A percentile compares a stretch with the other conserved stretches of the same genome.
These are phyloP conservation scores for Helicolenus hilgendorfi DNA, from an alignment of 2,797 vertebrate species.

Conservation along the genomic window DNA sequence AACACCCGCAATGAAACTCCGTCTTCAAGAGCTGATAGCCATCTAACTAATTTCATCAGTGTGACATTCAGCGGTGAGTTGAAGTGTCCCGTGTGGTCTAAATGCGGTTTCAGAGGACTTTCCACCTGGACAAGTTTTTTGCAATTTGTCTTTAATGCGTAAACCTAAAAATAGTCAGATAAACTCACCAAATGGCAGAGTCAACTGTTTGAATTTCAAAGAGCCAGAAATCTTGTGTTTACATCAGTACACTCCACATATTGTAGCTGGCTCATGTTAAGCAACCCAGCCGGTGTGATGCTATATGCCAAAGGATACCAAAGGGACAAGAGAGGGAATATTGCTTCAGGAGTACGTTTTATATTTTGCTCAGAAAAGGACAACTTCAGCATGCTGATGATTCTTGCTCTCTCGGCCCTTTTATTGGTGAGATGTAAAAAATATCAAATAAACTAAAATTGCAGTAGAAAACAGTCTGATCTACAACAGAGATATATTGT, in stretches of 20 bases:
- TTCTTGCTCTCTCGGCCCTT: no score
- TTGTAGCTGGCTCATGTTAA: no score
- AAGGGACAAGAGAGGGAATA: background rate
- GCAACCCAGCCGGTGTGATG: background rate
- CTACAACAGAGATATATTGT: background rate
- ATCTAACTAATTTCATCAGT: background rate
- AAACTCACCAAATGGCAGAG: background rate
- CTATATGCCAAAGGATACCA: background rate
- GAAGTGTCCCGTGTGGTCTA: background rate
- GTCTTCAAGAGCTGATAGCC: background rate
- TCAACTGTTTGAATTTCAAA: background rate
- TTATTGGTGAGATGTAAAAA: no score
- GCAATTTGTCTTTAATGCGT: background rate
- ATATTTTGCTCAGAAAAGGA: background rate
- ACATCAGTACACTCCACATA: no score
- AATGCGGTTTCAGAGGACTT: background rate
- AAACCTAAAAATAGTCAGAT: background rate
- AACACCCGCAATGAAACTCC: background rate
- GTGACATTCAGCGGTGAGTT: background rate
- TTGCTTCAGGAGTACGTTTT: background rate
- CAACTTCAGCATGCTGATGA: background rate
- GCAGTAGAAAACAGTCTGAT: background rate
- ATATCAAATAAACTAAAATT: no score
- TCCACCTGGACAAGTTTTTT: background rate
- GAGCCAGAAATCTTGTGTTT: background rate